phyloP scores from a whole-genome alignment of 2,113 vertebrate genomes.

The Ivindomyrus marchei region DNA sequence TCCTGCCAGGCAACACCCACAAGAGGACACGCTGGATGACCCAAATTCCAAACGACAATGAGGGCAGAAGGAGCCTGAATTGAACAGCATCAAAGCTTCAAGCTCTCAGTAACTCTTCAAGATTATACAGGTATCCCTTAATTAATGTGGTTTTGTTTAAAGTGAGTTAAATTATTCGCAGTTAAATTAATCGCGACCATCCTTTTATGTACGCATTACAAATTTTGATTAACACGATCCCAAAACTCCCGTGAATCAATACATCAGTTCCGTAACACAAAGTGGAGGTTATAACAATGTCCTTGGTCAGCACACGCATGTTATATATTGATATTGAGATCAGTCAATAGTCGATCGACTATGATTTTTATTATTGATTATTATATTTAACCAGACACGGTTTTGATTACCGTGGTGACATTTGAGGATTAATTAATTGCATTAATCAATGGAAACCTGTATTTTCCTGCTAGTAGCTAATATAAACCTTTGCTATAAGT shows the following conservation, averaged over 20 bases:
- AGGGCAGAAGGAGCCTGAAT: background rate
- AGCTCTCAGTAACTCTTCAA: background rate
- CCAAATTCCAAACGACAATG: background rate
- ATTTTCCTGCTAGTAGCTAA: background rate
- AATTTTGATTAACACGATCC: background rate
- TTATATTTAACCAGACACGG: background rate
- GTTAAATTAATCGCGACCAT: background rate
- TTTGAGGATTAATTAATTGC: background rate
- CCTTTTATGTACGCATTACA: background rate
- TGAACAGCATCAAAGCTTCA: background rate
- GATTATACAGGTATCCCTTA: background rate
- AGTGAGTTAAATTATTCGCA: no score
- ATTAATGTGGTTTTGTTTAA: background rate
- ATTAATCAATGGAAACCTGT: background rate
- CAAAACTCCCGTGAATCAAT: background rate
- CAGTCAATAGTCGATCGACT: background rate
- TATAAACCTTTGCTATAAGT: background rate
- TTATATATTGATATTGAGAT: background rate
- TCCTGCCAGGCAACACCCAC: slow-evolving; percentile 52
- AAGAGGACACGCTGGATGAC: background rate
- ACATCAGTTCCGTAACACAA: background rate
- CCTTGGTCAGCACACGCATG: background rate
- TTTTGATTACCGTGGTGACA: background rate
- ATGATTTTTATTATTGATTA: background rate
- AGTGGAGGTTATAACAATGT: background rate